Base-by-base conservation (phyloP, 2,797 vertebrate species). In the Picus viridis region DNA sequence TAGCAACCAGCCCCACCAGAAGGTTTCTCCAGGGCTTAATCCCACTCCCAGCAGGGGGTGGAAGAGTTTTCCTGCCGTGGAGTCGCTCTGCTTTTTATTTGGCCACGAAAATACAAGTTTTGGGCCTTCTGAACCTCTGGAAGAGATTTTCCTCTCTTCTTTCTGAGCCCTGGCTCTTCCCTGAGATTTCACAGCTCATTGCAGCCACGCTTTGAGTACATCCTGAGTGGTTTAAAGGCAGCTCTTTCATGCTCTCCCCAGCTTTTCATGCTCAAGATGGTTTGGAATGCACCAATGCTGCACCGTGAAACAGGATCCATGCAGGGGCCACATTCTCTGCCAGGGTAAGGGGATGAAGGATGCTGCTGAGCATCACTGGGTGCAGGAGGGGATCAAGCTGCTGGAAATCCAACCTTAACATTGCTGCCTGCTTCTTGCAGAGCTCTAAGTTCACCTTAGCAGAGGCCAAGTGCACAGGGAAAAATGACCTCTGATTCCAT, bases 121-220 rank as follows among this genome's bases (percentile, higher is more conserved):
- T 64, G 76, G 49, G 59, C 57, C 43, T 30, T 90, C 3, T 2
- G 41, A 78, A 83, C 23, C 69, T 73, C 71, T 85, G 86, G 83
- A 87, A 92, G 53, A 83, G 82, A 93, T 86, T 87, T 93, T 54
- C 63, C 41, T 39, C 19, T 70, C 30, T 39, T 56, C 64, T 78
- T 62, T 49, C 75, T 68, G 82, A 87, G 47, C 39, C 86, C 81
- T 92, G 93, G 93, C 86, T 54, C 79, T 63, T 43, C 49, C 59
- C 76, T 56, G 72, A 86, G 61, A n/a, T 95, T 94, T 96, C 94
- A 93, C 95, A 96, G 95, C 90, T 93, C 71, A 0, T 94, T 92
- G 53, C 34, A 86, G 71, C 39, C 59, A n/a, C 15, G 2, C 58
- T 96, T 71, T 36, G 86, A 77, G 88, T n/a, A 49, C 76, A 82